Base-by-base conservation (phyloP, 2,888 invertebrate genomes). In the Lapara coniferarum region DNA sequence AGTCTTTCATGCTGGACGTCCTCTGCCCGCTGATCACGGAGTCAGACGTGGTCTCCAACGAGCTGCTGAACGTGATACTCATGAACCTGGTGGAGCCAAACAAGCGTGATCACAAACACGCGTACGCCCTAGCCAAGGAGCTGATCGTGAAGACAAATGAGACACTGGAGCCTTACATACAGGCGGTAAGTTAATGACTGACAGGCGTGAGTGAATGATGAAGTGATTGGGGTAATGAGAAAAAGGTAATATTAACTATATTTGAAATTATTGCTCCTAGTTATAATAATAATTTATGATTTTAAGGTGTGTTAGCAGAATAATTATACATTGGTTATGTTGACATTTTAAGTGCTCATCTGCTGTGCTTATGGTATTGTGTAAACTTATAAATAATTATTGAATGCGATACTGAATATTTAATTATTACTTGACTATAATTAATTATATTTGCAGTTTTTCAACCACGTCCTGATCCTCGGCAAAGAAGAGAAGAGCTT, bases 1-100 rank as follows among this genome's bases (percentile, higher is more conserved):
- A 98, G 85, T 98, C 97, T 73, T 99, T 99, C 89, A 99, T 99
- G 97, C 93, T 99, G 82, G 99, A 99, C 88, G 98, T 99, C 68
- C 95, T 99, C 74, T 97, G 97, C 81, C 99, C 99, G 0, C 94
- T 99, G 57, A 98, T 99, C 80, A 97, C 98, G 30, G 99, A 99
- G 91, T 98, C 98, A 10, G 99, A 99, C 87, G 96, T 97, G 79
- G 98, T 99, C 66, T 98, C 98, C 77, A 98, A 98, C 85, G 98
- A 98, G 88, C 95, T 99, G 12, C 94, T 99, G 71, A 98, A 99
- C 90, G 97, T 98, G 74, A 98, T 99, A 81, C 95, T 99, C 69
- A 96, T 97, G 81, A 98, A 99, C 88, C 96, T 99, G 81, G 98
- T 99, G 72, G 99, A 99, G 86, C 99, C 99, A 1, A 96, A 96